Conservation (phyloP, 2,113 vertebrate genomes). For the Zootoca vivipara region DNA sequence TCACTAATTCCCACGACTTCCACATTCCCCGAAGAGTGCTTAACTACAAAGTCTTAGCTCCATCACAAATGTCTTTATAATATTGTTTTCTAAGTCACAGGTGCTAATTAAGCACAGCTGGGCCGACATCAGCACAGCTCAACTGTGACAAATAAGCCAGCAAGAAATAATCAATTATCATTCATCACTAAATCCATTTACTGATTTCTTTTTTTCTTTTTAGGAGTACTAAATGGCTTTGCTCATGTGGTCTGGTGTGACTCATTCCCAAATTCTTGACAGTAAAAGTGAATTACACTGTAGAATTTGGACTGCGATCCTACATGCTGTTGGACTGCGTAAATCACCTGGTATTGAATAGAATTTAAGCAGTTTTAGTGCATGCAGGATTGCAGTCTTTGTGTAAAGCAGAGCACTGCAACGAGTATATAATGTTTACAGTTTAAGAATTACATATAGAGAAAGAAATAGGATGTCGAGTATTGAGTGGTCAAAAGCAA, state of each 20-base stretch:
- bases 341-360: background rate
- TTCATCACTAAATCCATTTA: slow-evolving; percentile 61
- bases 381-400: background rate
- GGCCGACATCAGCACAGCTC: slow-evolving; percentile 35
- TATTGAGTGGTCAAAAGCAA: background rate
- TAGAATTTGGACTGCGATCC: background rate
- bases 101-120: slow-evolving; percentile 65
- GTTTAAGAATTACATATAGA: background rate
- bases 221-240: slow-evolving; percentile 43
- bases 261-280: slow-evolving; percentile 21
- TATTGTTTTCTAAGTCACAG: slow-evolving; percentile 53
- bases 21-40: slow-evolving; percentile 28
- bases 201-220: slow-evolving; percentile 39
- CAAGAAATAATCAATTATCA: slow-evolving; percentile 65
- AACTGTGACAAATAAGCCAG: slow-evolving; percentile 59
- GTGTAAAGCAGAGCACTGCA: background rate
- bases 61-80: slow-evolving; percentile 55
- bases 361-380: background rate
- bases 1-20: slow-evolving; percentile 8
- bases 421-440: background rate
- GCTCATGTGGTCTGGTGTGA: background rate
- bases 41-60: slow-evolving; percentile 38
- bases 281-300: slow-evolving; percentile 1
- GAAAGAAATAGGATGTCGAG: background rate
- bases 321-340: background rate